phyloP scores from a whole-genome alignment of 2,113 vertebrate species.

The Bujurquina vittata region DNA sequence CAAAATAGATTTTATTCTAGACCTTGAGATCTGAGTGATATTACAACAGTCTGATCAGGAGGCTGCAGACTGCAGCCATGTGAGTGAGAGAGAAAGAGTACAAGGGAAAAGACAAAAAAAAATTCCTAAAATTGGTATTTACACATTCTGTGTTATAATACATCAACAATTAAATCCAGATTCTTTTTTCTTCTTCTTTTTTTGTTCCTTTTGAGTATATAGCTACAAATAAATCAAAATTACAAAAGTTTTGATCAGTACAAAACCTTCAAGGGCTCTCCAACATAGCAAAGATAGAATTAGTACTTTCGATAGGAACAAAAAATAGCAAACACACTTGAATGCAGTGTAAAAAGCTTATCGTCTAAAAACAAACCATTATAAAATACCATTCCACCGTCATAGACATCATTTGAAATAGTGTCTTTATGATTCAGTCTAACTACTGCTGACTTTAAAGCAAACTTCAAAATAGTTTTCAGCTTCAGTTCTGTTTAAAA shows the following conservation, averaged over 20 bases:
- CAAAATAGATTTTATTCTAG: constrained; percentile 99
- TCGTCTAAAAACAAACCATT: constrained; percentile 76
- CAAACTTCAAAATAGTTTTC: constrained; percentile 75
- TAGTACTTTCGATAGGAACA: constrained; percentile 82
- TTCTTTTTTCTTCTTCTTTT: constrained; percentile 35
- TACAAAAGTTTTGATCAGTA: constrained; percentile 95
- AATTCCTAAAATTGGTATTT: constrained; percentile 89
- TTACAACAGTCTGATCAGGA: constrained; percentile 97
- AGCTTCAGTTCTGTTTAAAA: constrained; percentile 61
- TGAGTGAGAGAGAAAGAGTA: constrained; percentile 85
- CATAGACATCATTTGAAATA: constrained; percentile 79
- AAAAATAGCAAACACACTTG: constrained; percentile 85
- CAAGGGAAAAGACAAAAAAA: constrained; percentile 84
- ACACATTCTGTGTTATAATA: constrained; percentile 93
- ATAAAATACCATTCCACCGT: constrained; percentile 84
- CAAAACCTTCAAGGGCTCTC: constrained; percentile 92
- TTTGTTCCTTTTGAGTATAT: constrained; percentile 85
- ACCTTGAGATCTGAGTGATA: constrained; percentile 96
- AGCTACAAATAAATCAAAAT: constrained; percentile 94
- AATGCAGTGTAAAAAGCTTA: constrained; percentile 78
- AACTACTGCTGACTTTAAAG: constrained; percentile 67
- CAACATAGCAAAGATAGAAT: constrained; percentile 86
- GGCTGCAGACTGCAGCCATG: constrained; percentile 88
- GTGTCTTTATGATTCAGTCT: constrained; percentile 70
- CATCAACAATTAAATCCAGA: constrained; percentile 77